These are phyloP conservation scores for Zaprionus tsacasi DNA, from an alignment of 1,140 invertebrate genomes.

Conservation along the genomic window DNA sequence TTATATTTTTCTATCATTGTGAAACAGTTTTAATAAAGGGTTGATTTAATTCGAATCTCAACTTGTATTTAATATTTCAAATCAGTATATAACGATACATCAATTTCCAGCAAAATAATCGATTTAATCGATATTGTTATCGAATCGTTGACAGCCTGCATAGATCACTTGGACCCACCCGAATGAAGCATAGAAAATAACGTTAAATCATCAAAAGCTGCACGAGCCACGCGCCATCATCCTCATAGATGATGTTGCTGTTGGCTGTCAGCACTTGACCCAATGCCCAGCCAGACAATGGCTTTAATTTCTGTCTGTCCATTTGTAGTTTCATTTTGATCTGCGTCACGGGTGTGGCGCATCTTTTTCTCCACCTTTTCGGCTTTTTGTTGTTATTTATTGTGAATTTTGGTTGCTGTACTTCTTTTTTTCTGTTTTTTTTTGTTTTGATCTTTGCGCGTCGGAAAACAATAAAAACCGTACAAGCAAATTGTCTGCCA, in stretches of 20 bases:
- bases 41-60: neutral
- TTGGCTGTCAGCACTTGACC: conserved; percentile 74
- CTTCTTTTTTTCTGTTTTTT: conserved; percentile 26
- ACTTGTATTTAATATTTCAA: neutral
- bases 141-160: neutral
- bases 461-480: conserved; percentile 60
- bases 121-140: neutral
- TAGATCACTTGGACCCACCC: neutral
- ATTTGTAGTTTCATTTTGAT: conserved; percentile 49
- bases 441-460: conserved; percentile 77
- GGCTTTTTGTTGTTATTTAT: conserved; percentile 34
- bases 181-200: conserved; percentile 27
- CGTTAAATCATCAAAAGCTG: conserved; percentile 56
- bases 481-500: conserved; percentile 75
- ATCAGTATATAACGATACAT: too few relatives aligned
- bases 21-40: neutral
- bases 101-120: neutral
- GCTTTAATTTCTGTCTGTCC: conserved; percentile 73
- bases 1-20: neutral
- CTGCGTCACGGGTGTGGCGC: conserved; percentile 73
- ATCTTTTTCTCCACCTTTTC: conserved; percentile 65
- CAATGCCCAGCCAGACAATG: conserved; percentile 68
- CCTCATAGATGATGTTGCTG: conserved; percentile 26
- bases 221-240: conserved; percentile 62
- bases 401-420: conserved; percentile 9